Conservation (phyloP, 2,888 invertebrate species). For the Pseudococcus viburni region DNA sequence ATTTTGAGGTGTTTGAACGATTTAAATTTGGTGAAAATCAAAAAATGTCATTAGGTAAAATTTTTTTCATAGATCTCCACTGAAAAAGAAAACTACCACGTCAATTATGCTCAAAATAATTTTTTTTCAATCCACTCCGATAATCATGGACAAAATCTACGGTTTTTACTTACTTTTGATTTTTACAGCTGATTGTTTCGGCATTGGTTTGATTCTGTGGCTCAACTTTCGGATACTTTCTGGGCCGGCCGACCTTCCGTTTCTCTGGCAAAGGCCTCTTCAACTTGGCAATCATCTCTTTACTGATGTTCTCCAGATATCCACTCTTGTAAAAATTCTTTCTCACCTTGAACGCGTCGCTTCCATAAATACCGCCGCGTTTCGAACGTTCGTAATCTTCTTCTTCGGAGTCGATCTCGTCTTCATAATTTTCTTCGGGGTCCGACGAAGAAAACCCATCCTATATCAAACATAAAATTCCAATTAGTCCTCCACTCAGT, state of each 20-base stretch:
- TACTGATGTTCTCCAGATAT: neutral
- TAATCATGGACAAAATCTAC: no score
- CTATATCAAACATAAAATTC: neutral
- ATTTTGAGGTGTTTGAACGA: no score
- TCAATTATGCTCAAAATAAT: no score
- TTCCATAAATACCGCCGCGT: neutral
- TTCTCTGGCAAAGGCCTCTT: constrained; percentile 74
- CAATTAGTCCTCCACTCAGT: neutral
- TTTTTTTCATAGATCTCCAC: no score
- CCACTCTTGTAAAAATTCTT: neutral
- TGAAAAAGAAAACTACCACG: no score
- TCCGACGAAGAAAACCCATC: neutral
- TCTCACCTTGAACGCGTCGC: neutral
- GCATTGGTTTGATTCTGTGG: constrained; percentile 6
- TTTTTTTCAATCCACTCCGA: no score
- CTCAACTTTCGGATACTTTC: constrained; percentile 75
- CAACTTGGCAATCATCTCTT: neutral
- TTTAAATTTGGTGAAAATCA: no score
- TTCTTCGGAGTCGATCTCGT: constrained; percentile 3
- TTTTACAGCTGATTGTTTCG: constrained; percentile 14
- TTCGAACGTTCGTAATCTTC: neutral
- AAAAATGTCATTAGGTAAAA: no score
- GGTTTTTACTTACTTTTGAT: neutral
- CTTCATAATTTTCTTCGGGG: neutral
- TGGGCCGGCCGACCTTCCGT: constrained; percentile 86